phyloP scores from a whole-genome alignment of 2,797 vertebrate genomes.

The Lagorchestes hirsutus region DNA sequence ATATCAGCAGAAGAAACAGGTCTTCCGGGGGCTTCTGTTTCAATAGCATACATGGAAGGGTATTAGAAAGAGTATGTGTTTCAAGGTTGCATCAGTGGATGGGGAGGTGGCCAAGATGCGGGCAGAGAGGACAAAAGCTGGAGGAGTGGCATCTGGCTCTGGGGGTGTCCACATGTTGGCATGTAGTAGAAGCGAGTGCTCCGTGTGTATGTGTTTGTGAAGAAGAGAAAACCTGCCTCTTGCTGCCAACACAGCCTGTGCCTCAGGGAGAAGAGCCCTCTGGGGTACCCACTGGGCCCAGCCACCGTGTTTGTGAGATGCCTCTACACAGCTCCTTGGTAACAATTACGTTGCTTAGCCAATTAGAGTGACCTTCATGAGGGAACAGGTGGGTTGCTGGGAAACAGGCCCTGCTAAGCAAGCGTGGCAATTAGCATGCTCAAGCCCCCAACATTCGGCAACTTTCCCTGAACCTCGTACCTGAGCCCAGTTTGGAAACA shows the following conservation, averaged over 20 bases:
- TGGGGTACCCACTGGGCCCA: constrained; percentile 35
- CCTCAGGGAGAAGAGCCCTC: neutral
- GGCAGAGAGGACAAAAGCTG: neutral
- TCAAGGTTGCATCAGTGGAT: neutral
- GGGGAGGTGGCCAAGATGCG: neutral
- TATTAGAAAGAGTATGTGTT: neutral
- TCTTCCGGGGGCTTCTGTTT: neutral
- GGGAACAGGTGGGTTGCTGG: constrained; percentile 71
- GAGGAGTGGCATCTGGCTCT: neutral
- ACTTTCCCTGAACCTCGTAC: neutral
- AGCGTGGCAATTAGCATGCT: constrained; percentile 68
- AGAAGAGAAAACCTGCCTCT: neutral
- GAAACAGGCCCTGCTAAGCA: constrained; percentile 60
- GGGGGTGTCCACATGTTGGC: neutral
- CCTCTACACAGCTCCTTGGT: constrained; percentile 78
- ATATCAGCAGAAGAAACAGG: neutral
- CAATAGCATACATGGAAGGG: neutral
- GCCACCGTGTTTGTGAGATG: constrained; percentile 75
- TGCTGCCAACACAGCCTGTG: neutral
- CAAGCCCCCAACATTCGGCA: constrained; percentile 10
- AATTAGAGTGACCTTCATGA: constrained; percentile 66
- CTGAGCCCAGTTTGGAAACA: neutral
- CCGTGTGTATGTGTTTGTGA: rapidly evolving
- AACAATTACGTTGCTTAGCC: constrained; percentile 72
- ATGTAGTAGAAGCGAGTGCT: neutral